These are phyloP conservation scores for Pissodes strobi DNA, from an alignment of 1,140 invertebrate genomes.

Conservation along the genomic window DNA sequence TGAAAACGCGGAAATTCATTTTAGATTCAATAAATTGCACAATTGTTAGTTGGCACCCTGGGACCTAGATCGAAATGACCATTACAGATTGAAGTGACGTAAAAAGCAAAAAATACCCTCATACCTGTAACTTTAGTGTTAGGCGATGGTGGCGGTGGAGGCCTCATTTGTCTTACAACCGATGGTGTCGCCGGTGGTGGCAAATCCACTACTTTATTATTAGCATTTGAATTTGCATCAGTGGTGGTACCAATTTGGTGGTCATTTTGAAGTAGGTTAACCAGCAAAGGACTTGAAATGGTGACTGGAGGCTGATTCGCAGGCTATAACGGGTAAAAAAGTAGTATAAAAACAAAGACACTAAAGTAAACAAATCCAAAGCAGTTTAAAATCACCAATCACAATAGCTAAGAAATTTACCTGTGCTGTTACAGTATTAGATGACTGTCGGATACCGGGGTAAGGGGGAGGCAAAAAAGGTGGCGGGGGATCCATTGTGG, in stretches of 20 bases:
- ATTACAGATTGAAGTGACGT: no score
- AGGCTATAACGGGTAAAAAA: conserved; percentile 55
- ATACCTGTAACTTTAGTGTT: conserved; percentile 19
- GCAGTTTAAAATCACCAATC: no score
- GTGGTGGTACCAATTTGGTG: conserved; percentile 52
- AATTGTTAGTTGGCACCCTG: no score
- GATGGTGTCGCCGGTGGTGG: neutral
- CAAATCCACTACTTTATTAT: neutral
- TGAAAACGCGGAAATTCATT: no score
- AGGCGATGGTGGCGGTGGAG: conserved; percentile 9
- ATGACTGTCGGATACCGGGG: conserved; percentile 24
- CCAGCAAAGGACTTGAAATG: conserved; percentile 85
- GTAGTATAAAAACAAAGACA: neutral
- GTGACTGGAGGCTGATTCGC: conserved; percentile 62
- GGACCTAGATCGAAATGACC: no score
- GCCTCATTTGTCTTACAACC: conserved; percentile 22
- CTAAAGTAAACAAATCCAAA: neutral
- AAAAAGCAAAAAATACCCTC: neutral
- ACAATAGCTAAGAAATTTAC: conserved; percentile 41
- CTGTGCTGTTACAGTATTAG: conserved; percentile 58
- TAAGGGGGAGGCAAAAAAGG: conserved; percentile 38
- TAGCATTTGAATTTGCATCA: conserved; percentile 2
- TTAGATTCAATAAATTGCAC: no score
- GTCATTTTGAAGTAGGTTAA: conserved; percentile 89
- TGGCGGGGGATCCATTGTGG: conserved; percentile 8